phyloP scores from a whole-genome alignment of 2,888 invertebrate species.

The Icerya purchasi region DNA sequence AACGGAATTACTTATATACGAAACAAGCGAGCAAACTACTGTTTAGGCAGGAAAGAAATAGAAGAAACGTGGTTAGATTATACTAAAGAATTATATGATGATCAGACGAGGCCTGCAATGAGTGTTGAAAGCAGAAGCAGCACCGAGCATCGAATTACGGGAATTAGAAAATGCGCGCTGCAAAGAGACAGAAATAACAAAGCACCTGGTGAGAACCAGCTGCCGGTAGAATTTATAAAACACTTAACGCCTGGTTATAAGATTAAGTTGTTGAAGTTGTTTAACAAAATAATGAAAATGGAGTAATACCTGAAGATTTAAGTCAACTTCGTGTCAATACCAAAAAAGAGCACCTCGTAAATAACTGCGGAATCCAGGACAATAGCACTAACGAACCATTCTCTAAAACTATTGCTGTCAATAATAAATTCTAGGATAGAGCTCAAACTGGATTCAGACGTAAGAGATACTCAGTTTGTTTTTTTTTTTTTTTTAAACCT shows the following conservation, averaged over 20 bases:
- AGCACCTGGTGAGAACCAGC: not conserved
- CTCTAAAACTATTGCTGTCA: not conserved
- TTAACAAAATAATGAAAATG: not conserved
- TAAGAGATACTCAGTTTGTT: not conserved
- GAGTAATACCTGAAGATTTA: not conserved
- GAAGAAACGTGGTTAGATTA: not conserved
- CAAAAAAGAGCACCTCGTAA: not conserved
- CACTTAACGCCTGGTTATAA: not conserved
- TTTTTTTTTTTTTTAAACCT: too few species aligned
- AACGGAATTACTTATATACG: not conserved
- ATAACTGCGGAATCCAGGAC: not conserved
- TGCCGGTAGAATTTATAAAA: not conserved
- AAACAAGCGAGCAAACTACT: not conserved
- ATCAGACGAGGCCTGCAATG: not conserved
- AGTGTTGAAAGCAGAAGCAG: not conserved
- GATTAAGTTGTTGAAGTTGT: not conserved
- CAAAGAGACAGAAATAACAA: not conserved
- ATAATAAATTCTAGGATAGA: not conserved
- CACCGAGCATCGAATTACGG: not conserved
- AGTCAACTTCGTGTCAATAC: not conserved
- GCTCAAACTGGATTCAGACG: not conserved
- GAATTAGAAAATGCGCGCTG: not conserved
- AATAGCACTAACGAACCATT: not conserved
- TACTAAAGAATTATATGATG: not conserved
- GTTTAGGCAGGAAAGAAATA: not conserved